Base-by-base conservation (phyloP, 2,113 vertebrate genomes). In the Cynopterus brachyotis region DNA sequence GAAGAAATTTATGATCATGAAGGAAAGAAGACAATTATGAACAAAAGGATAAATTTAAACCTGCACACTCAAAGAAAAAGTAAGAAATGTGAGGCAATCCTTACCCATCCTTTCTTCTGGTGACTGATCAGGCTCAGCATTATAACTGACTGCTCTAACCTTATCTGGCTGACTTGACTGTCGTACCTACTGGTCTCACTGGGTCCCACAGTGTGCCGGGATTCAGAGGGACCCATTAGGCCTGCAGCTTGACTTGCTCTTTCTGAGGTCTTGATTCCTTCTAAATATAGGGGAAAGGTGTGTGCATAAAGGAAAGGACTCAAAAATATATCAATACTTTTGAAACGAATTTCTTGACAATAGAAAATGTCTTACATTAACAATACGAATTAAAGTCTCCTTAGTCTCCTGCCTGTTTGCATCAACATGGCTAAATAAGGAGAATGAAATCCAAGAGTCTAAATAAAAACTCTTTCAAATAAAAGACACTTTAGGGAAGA, bases 141-240 rank as follows among this genome's bases (percentile, higher is more conserved):
- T 9, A 0, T 9, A n/a, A 6, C 45, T 12, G 45, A 37, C 19
- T 55, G 3, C 59, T 17, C 24, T 19, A 22, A 1, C 2, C 37
- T 57, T 20, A 75, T 20, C 22, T 24, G 12, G 17, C 6, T 19
- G 20, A 35, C 17, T 42, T 20, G 20, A 6, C 4, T 16, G 35
- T 20, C 22, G 6, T 19, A 75, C 5, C 5, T n/a, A 16, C 17
- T 26, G 24, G 17, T 19, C 5, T n/a, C 24, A 24, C 6, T 90
- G n/a, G 12, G 40, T 40, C 50, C 2, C 16, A 47, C 10, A 30
- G 9, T 22, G 20, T 75, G 9, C 7, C 19, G 1, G 6, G 13
- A 16, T 35, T 76, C 28, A 37, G 32, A 83, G 11, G 4, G 78
- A 40, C 0, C 0, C 35, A 11, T 30, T 66, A 8, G n/a, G 20